A percentile compares a stretch with the other conserved stretches of the same genome.
Conservation (phyloP, 2,113 vertebrate species). For the Sarotherodon lohbergeri region DNA sequence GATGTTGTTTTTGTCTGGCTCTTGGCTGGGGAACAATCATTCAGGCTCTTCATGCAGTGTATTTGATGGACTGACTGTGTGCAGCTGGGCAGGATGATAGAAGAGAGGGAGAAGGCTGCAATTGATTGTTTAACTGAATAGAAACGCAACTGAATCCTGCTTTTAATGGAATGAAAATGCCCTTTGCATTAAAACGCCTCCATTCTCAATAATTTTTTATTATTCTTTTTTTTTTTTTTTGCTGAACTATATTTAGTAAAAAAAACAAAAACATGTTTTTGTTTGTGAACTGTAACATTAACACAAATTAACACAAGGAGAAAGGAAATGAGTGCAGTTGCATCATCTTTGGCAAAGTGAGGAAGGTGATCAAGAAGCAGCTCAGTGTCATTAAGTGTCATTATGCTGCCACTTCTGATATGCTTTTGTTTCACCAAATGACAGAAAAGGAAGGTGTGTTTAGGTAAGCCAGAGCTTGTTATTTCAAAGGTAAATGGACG, state of each 20-base stretch:
- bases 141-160: neutral
- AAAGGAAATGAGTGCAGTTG: neutral
- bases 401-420: neutral
- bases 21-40: constrained; percentile 37
- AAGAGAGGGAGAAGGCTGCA: neutral
- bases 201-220: neutral
- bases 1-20: constrained; percentile 12
- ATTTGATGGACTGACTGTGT: constrained; percentile 26
- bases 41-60: neutral
- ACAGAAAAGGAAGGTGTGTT: neutral
- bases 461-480: neutral
- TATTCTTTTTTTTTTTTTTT: neutral
- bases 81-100: constrained; percentile 36
- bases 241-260: neutral
- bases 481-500: constrained; percentile 30
- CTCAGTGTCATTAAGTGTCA: neutral
- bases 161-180: neutral
- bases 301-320: neutral
- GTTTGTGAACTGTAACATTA: neutral
- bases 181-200: neutral
- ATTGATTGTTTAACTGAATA: constrained; percentile 1
- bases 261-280: neutral
- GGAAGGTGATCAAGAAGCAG: neutral
- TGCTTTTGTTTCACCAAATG: constrained; percentile 4
- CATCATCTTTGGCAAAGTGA: neutral